Percentiles rank a stretch among this genome's conserved stretches.
These are phyloP conservation scores for Leucophenga montana DNA, from an alignment of 2,888 invertebrate genomes.

Conservation along the genomic window DNA sequence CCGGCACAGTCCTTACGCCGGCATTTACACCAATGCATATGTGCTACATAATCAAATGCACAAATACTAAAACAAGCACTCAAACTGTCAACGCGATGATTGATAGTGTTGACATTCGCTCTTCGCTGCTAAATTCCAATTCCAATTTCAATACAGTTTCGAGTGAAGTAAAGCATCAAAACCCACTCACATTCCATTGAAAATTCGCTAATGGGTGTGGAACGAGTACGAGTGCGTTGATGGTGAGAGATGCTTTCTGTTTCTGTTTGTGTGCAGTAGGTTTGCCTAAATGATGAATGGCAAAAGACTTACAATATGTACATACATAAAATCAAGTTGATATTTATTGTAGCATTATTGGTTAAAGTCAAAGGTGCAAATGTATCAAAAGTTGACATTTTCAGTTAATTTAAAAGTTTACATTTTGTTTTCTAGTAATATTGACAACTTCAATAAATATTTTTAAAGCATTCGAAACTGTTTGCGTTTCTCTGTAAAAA, in stretches of 20 bases:
- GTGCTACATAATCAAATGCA: constrained; percentile 65
- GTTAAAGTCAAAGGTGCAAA: constrained; percentile 51
- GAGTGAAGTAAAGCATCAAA: constrained; percentile 38
- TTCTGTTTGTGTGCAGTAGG: constrained; percentile 27
- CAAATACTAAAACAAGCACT: constrained; percentile 67
- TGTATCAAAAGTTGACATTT: constrained; percentile 34
- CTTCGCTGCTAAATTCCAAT: constrained; percentile 44
- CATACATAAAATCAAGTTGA: constrained; percentile 45
- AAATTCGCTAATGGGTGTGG: constrained; percentile 56
- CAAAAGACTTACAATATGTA: constrained; percentile 38
- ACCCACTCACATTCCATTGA: constrained; percentile 49
- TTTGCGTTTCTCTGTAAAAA: neutral
- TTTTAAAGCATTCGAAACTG: neutral
- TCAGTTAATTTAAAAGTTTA: neutral
- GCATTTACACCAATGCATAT: constrained; percentile 2
- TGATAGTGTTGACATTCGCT: constrained; percentile 67
- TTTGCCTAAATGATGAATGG: constrained; percentile 59
- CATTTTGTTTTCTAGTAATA: too few species aligned
- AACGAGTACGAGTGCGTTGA: constrained; percentile 44
- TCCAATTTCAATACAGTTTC: constrained; percentile 42
- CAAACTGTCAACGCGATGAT: constrained; percentile 67
- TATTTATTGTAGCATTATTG: constrained; percentile 52
- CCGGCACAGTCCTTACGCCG: too few species aligned
- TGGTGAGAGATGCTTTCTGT: constrained; percentile 40
- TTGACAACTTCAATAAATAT: too few species aligned